Evolutionary conservation across 30 jellyfish, hydroid and myxozoan genomes (phyloP).

Genomic region (Mastigias papua): DNA sequence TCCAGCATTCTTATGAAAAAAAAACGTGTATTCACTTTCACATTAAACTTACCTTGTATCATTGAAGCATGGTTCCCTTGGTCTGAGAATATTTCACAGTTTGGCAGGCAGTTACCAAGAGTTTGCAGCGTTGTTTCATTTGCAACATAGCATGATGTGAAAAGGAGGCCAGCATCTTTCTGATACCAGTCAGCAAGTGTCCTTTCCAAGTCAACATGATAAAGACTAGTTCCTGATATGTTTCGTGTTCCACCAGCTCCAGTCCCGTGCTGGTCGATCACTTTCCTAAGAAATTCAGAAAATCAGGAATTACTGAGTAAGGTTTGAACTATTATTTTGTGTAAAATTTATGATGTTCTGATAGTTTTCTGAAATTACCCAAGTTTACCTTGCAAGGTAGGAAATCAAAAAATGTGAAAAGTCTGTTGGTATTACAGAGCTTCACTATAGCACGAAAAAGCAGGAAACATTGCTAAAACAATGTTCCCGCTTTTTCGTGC

Average conservation of each 20-base stretch:
- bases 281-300: too few relatives aligned
- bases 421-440: too few relatives aligned
- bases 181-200: slow-evolving; percentile 97
- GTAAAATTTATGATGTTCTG: too few relatives aligned
- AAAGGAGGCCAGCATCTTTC: slow-evolving; percentile 98
- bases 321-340: too few relatives aligned
- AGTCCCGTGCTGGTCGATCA: slow-evolving; percentile 90
- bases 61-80: slow-evolving; percentile 99
- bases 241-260: slow-evolving; percentile 99
- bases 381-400: too few relatives aligned
- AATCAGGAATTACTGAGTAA: too few relatives aligned
- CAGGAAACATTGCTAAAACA: too few relatives aligned
- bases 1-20: too few relatives aligned
- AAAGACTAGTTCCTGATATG: slow-evolving; percentile 96
- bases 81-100: slow-evolving; percentile 94
- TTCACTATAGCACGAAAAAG: too few relatives aligned
- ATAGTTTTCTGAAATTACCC: too few relatives aligned
- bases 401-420: too few relatives aligned
- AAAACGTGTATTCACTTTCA: not conserved
- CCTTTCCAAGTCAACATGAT: slow-evolving; percentile 84
- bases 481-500: too few relatives aligned
- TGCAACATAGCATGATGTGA: slow-evolving; percentile 99
- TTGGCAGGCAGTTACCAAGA: slow-evolving; percentile 90
- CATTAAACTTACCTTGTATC: slow-evolving; percentile 92
- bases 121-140: slow-evolving; percentile 98